Base-by-base conservation (phyloP, 2,113 vertebrate species). In the Eulemur rufifrons region DNA sequence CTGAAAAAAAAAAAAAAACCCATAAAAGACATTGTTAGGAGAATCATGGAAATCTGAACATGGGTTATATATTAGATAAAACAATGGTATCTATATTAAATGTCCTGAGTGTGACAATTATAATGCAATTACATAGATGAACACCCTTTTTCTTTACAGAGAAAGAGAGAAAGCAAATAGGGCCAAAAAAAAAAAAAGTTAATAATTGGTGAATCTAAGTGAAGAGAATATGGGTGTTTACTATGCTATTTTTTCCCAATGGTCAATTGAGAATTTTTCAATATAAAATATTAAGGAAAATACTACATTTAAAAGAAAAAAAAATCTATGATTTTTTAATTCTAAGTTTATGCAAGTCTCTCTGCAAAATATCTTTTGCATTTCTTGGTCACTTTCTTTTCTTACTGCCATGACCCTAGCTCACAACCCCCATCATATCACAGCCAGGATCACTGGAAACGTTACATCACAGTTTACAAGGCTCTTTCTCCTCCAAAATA, bases 101-200 rank as follows among this genome's bases (percentile, higher is more conserved):
- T 89, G 23, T 83, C 39, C 37, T 92, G 25, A 91, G 34, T 74
- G 12, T 90, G 42, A 45, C 45, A 45, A 91, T 90, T 88, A 88
- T 56, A 94, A 91, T 32, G 9, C 69, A 45, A 20, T 14, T 85
- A 14, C 61, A 56, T 54, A 64, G 39, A 88, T 73, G 6, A 85
- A 61, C 37, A 34, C 1, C 2, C 2, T 56, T 82, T 95, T 50
- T 45, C 52, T 37, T 47, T 64, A 91, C 56, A 92, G 27, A 76
- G 17, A 56, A 37, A 77, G 21, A 94, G 74, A 92, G 64, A 74
- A 94, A 96, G 23, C 23, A 95, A 74, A 74, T n/a, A 74, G 37
- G 50, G 37, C 77, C 42, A 5, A 88, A 92, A 93, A 89, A 91
- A 94, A 92, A 54, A 56, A 56, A 88, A 74, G 37, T 63, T 69